Evolutionary conservation across 2,888 invertebrate species (phyloP).

Genomic region (Tanypteryx hageni): DNA sequence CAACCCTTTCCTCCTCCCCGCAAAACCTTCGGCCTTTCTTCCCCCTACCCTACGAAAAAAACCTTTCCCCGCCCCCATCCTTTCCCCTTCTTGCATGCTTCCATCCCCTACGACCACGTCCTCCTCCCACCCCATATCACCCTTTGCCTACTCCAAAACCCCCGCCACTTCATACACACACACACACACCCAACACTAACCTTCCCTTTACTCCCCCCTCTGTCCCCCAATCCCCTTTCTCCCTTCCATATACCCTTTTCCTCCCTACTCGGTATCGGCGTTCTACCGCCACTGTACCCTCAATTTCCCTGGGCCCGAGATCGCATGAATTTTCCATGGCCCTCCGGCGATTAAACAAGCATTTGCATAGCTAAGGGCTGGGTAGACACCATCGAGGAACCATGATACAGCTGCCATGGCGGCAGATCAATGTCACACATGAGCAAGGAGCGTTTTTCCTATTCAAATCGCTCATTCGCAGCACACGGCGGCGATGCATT

Average conservation of each 20-base stretch:
- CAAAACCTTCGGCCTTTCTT: too few species aligned
- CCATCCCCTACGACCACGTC: not conserved
- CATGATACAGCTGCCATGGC: conserved; percentile 59
- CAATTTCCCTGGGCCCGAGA: conserved; percentile 64
- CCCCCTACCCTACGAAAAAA: too few species aligned
- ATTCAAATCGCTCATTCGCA: conserved; percentile 45
- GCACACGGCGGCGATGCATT: not conserved
- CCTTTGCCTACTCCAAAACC: not conserved
- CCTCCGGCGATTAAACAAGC: conserved; percentile 64
- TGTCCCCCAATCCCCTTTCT: not conserved
- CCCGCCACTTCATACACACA: not conserved
- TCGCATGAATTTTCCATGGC: conserved; percentile 63
- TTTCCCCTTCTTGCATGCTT: not conserved
- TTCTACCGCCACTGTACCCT: conserved; percentile 57
- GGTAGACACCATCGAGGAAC: conserved; percentile 62
- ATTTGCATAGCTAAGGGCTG: conserved; percentile 60
- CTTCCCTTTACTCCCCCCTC: not conserved
- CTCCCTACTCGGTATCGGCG: conserved; percentile 36
- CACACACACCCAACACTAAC: not conserved
- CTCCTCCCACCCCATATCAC: not conserved
- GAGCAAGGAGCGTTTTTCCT: conserved; percentile 35
- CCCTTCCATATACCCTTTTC: not conserved
- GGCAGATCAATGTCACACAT: conserved; percentile 61
- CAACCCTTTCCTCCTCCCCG: not conserved
- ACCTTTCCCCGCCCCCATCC: not conserved